These are phyloP conservation scores for Ceratina japonica DNA, from an alignment of 1,140 invertebrate species.

Conservation along the genomic window DNA sequence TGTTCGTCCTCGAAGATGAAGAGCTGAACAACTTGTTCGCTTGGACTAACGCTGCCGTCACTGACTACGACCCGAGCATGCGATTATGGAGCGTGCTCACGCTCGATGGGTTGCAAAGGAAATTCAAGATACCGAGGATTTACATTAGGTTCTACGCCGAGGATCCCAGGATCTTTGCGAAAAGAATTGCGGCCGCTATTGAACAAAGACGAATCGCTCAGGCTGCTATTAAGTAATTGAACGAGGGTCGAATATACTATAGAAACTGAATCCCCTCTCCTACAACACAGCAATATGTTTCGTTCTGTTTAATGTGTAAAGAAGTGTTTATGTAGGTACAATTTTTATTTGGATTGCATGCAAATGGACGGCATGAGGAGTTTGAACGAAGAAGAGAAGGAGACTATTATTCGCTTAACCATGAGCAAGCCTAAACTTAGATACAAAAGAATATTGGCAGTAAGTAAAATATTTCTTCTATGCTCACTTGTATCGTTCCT, in stretches of 20 bases:
- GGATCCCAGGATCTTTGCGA: constrained; percentile 83
- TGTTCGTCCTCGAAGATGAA: not conserved
- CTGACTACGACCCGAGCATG: constrained; percentile 79
- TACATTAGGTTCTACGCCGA: constrained; percentile 86
- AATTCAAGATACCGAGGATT: constrained; percentile 82
- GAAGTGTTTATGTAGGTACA: constrained; percentile 77
- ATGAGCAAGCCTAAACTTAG: constrained; percentile 53
- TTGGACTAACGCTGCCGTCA: constrained; percentile 84
- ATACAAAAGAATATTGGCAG: not conserved
- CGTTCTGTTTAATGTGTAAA: not conserved
- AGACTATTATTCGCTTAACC: constrained; percentile 77
- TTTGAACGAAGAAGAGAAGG: constrained; percentile 78
- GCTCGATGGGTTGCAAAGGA: constrained; percentile 79
- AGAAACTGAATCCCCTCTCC: too few relatives aligned
- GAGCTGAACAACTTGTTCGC: constrained; percentile 75
- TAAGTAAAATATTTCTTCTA: constrained; percentile 18
- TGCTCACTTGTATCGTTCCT: not conserved
- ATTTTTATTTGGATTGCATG: constrained; percentile 86
- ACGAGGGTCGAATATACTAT: too few relatives aligned
- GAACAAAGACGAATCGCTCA: constrained; percentile 81
- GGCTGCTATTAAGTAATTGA: constrained; percentile 81
- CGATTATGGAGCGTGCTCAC: constrained; percentile 80
- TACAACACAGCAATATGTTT: not conserved
- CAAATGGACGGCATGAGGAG: constrained; percentile 82
- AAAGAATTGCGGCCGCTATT: constrained; percentile 82